Evolutionary conservation across 1,140 invertebrate genomes (phyloP).

Genomic region (Bombus fervidus): DNA sequence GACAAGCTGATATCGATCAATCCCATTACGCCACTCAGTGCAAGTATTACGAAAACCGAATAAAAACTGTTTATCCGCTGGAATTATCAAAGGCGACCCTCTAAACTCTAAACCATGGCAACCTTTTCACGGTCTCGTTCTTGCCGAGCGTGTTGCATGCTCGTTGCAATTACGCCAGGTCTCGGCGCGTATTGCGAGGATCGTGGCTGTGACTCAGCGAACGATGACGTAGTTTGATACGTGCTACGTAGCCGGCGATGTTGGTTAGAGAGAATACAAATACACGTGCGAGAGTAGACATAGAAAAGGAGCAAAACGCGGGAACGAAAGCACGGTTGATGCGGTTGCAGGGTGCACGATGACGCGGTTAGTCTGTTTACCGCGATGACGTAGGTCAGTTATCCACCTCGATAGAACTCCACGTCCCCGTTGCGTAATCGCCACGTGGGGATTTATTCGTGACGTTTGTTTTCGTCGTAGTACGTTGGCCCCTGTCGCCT

Average conservation of each 20-base stretch:
- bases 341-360: constrained; percentile 50
- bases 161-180: constrained; percentile 20
- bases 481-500: background rate
- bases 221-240: constrained; percentile 64
- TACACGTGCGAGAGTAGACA: constrained; percentile 18
- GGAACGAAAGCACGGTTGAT: background rate
- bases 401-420: constrained; percentile 52
- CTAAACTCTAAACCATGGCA: background rate
- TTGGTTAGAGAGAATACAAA: constrained; percentile 34
- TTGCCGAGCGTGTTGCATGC: constrained; percentile 13
- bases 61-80: background rate
- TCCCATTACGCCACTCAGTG: accelerated
- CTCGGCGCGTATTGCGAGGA: constrained; percentile 8
- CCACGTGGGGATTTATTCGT: constrained; percentile 17
- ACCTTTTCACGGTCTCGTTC: constrained; percentile 24
- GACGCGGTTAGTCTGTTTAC: constrained; percentile 54
- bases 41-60: background rate
- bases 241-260: constrained; percentile 22
- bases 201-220: constrained; percentile 38
- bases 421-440: constrained; percentile 51
- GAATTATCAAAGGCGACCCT: background rate
- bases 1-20: background rate
- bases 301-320: constrained; percentile 30
- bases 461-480: background rate
- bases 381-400: constrained; percentile 67